Evolutionary conservation across 92 coral and sea anemone species (phyloP), one percentile per base, ranked within the genome.

Genomic region (Actinernus sp.): DNA sequence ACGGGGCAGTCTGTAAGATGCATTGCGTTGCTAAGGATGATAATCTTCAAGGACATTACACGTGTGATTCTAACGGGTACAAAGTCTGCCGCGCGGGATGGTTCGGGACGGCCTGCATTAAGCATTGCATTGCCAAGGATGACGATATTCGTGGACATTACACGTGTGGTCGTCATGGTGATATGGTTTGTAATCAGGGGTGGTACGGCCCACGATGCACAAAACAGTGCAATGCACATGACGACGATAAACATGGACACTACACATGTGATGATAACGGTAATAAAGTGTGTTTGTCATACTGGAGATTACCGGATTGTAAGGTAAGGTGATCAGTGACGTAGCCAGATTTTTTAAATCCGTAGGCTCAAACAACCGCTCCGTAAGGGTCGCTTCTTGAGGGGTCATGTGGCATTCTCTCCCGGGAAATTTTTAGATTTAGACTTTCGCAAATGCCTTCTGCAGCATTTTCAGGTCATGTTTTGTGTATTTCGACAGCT

Each of bases 171-270:
- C 30, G 36, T 1, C 53, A 71, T 22, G 97, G 94, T 22, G 51
- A 61, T 25, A 92, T 57, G 54, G 48, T 61, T 2, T 91, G 93
- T 43, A 31, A 27, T 11, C 4, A 28, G 0, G 86, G 89, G 26
- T 83, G 91, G 90, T 53, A 81, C 73, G 88, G 88, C 5, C 23
- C 55, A 49, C 28, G 65, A 34, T 81, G 88, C 37, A 8, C 37
- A 27, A 62, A 34, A 37, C 43, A 73, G 50, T 81, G 88, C 32
- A 52, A 26, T 45, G 57, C 61, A 2, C 27, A 49, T 27, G 76
- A 81, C 41, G 82, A 81, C 45, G 41, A 71, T 26, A 22, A 37
- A 18, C 62, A 41, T 28, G 82, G 88, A 0, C 88, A 73, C 38
- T 81, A 73, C 62, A 73, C 57, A 3, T 81, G 88, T 31, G 74